Conservation (phyloP, 2,113 vertebrate species). For the Ceyx margarethae region DNA sequence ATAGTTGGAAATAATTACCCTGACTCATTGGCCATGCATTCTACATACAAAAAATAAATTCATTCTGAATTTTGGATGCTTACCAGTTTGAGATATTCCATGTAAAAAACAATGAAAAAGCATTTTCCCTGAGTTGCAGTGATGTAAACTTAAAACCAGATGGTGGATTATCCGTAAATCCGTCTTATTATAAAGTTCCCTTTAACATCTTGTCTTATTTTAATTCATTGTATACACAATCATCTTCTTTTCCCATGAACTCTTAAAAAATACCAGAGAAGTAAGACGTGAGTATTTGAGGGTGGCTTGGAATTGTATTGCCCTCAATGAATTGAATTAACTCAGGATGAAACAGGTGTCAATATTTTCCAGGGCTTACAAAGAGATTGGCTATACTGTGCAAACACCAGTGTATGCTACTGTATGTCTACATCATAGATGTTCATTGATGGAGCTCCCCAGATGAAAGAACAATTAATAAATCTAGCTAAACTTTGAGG, state of each 20-base stretch:
- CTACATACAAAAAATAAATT: not conserved
- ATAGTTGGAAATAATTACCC: not conserved
- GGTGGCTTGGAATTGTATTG: not conserved
- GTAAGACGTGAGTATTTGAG: not conserved
- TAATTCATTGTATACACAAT: not conserved
- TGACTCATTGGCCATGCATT: not conserved
- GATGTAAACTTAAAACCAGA: not conserved
- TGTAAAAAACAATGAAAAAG: not conserved
- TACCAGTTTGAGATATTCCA: not conserved
- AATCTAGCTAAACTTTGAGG: not conserved
- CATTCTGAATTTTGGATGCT: not conserved
- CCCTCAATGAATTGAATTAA: not conserved
- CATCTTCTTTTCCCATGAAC: not conserved
- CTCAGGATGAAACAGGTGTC: not conserved
- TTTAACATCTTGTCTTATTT: not conserved
- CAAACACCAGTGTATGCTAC: not conserved
- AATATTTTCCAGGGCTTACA: not conserved
- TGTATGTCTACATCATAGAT: not conserved
- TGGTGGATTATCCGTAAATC: not conserved
- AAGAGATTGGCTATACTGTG: not conserved
- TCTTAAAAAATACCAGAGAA: not conserved
- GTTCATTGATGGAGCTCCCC: not conserved
- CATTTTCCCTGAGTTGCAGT: not conserved
- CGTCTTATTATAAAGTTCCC: not conserved
- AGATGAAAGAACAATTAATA: not conserved